Percentiles rank a stretch among this genome's conserved stretches.
Evolutionary conservation across 2,888 invertebrate genomes (phyloP).

Genomic region (Diabrotica balteata): DNA sequence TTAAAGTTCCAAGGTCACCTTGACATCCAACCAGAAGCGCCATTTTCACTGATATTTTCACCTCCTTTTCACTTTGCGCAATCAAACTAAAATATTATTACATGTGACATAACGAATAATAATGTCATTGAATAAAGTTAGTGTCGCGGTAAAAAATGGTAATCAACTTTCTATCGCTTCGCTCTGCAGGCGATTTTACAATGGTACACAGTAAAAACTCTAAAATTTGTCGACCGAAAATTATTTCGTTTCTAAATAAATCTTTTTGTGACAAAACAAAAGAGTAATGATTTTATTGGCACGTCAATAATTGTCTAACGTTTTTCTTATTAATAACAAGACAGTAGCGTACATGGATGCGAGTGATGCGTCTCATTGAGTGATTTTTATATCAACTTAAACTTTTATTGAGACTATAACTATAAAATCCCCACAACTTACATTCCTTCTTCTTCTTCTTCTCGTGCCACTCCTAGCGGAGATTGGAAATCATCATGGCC

Average conservation of each 20-base stretch:
- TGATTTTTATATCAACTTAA: too few species aligned
- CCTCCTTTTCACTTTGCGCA: slow-evolving; percentile 8
- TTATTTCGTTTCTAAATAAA: neutral
- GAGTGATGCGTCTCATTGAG: too few species aligned
- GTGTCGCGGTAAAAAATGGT: slow-evolving; percentile 14
- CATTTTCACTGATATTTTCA: slow-evolving; percentile 17
- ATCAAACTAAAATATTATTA: slow-evolving; percentile 9
- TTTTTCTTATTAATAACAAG: too few species aligned
- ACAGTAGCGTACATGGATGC: too few species aligned
- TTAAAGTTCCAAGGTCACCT: slow-evolving; percentile 13
- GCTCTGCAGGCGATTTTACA: neutral
- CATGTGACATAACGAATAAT: slow-evolving; percentile 10
- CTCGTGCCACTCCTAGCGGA: too few species aligned
- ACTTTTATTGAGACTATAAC: too few species aligned
- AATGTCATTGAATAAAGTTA: slow-evolving; percentile 15
- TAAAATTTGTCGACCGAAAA: neutral
- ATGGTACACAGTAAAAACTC: slow-evolving; percentile 3
- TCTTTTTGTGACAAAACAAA: neutral
- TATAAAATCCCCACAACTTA: too few species aligned
- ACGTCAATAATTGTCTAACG: too few species aligned
- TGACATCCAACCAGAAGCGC: slow-evolving; percentile 1
- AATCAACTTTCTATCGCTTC: slow-evolving; percentile 15
- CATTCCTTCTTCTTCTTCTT: too few species aligned
- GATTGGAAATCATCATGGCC: too few species aligned
- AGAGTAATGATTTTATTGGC: too few species aligned